A percentile compares a stretch with the other conserved stretches of the same genome.
phyloP scores from a whole-genome alignment of 35 echinoderm and acorn worm genomes.

The Lytechinus variegatus region DNA sequence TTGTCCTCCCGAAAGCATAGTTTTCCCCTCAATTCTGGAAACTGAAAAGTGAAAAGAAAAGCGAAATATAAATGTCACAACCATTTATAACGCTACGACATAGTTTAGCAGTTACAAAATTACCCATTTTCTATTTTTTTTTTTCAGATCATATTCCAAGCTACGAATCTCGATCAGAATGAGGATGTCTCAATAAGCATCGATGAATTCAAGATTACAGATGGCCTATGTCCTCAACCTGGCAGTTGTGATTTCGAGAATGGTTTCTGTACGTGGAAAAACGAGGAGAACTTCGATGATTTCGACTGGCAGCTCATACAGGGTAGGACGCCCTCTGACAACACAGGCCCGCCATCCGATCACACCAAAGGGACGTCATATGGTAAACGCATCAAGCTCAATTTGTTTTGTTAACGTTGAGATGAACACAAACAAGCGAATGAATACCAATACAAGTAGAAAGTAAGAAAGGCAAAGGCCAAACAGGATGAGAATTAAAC shows the following conservation, averaged over 20 bases:
- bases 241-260: constrained; percentile 84
- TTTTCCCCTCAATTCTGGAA: too few species aligned
- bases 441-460: too few species aligned
- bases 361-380: constrained; percentile 75
- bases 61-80: too few species aligned
- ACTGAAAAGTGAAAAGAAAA: too few species aligned
- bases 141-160: neutral
- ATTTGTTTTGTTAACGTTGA: too few species aligned
- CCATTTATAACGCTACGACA: too few species aligned
- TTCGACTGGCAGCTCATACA: constrained; percentile 85
- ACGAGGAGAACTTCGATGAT: constrained; percentile 68
- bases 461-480: too few species aligned
- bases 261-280: constrained; percentile 85
- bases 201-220: constrained; percentile 68
- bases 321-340: constrained; percentile 73
- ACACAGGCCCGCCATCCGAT: constrained; percentile 83
- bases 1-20: too few species aligned
- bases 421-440: too few species aligned
- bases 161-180: neutral
- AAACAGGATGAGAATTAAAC: too few species aligned
- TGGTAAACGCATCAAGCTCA: constrained; percentile 52
- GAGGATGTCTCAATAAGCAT: constrained; percentile 70
- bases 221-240: constrained; percentile 55
- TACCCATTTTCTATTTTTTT: neutral
- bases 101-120: too few species aligned